Evolutionary conservation across 2,797 vertebrate genomes (phyloP), one percentile per base, ranked within the genome.

Genomic region (Clarias platycephalus): DNA sequence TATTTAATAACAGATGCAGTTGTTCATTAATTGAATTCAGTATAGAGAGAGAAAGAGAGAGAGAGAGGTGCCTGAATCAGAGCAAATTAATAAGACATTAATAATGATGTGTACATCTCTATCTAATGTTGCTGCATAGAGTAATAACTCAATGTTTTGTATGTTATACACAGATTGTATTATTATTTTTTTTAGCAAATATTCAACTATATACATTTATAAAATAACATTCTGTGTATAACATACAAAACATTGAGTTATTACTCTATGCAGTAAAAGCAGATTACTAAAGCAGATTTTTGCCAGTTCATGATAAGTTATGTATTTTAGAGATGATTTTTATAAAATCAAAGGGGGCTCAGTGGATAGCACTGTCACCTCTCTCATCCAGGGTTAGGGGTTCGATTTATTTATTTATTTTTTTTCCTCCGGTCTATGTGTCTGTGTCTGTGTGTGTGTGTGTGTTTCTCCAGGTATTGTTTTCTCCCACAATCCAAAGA

Each of bases 71-170:
- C 7, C 16, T 75, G 26, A 31, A 55, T 75, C n/a, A 28, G 26
- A 57, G 18, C 16, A 31, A 57, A 31, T 57, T 75, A 75, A 57
- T 75, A 75, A 75, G n/a, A n/a, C n/a, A n/a, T n/a, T n/a, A n/a
- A n/a, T 9, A 22, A 8, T 75, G 44, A n/a, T n/a, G 49, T 74
- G 26, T 12, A n/a, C 7, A 22, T 57, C 49, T 31, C n/a, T 10
- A 31, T 75, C 26, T 55, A 75, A 75, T 75, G 4, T 22, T 76
- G 53, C 28, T 76, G 26, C 8, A 1, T 75, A 31, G 53, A 1
- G 31, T 75, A 1, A 49, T 28, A 53, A 37, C 64, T 31, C 15
- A 6, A 66, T 66, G 7, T 63, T 26, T 26, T 15, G 1, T 20
- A 70, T 12, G 2, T 44, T 24, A 44, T 24, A 15, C 10, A 70